Conservation (phyloP, 2,888 invertebrate species). For the Drosophila demipolita region DNA sequence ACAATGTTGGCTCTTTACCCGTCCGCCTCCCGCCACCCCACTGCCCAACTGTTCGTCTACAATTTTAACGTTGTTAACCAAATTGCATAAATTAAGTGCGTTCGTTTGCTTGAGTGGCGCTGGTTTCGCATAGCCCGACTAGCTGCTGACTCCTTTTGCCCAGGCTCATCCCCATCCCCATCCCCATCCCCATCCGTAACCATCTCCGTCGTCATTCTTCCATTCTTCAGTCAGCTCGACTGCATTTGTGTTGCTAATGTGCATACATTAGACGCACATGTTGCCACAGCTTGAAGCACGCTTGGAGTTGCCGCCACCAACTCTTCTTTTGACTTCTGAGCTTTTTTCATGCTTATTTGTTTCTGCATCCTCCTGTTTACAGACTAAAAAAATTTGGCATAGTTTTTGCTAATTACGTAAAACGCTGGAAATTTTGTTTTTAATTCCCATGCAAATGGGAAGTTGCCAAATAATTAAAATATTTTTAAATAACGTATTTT, state of each 20-base stretch:
- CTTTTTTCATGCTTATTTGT: slow-evolving; percentile 37
- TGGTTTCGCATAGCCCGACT: slow-evolving; percentile 57
- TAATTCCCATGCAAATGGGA: slow-evolving; percentile 63
- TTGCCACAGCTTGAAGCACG: slow-evolving; percentile 53
- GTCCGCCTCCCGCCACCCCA: neutral
- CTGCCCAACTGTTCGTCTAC: slow-evolving; percentile 52
- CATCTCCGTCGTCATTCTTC: slow-evolving; percentile 16
- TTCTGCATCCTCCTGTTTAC: neutral
- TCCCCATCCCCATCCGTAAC: neutral
- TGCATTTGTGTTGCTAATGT: slow-evolving; percentile 80
- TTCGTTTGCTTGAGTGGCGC: slow-evolving; percentile 78
- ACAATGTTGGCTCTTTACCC: slow-evolving; percentile 15
- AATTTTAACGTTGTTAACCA: slow-evolving; percentile 83
- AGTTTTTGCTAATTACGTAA: slow-evolving; percentile 47
- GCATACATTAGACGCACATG: slow-evolving; percentile 79
- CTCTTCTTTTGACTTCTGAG: slow-evolving; percentile 26
- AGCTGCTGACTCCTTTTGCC: slow-evolving; percentile 35
- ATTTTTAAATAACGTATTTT: neutral
- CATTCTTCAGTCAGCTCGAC: slow-evolving; percentile 50
- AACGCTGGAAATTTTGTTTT: slow-evolving; percentile 37
- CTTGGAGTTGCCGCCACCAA: slow-evolving; percentile 28
- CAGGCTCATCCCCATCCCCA: slow-evolving; percentile 13
- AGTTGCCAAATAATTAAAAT: slow-evolving; percentile 1
- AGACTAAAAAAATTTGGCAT: slow-evolving; percentile 15
- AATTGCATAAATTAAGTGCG: slow-evolving; percentile 84